Conservation (phyloP, 2,797 vertebrate genomes). For the Sebastes hubbsi region DNA sequence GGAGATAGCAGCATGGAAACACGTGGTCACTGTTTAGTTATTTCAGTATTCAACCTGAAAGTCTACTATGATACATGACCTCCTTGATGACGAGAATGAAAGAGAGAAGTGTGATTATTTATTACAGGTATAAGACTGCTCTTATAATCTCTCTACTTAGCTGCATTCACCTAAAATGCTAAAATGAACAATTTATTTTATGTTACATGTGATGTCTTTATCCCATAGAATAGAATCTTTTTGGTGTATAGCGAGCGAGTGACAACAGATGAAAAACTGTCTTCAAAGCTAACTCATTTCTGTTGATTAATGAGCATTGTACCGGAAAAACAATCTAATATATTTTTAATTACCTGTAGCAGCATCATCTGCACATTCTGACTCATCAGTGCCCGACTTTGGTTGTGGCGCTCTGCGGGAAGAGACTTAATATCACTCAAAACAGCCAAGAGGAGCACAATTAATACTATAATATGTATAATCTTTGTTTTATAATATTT, state of each 20-base stretch:
- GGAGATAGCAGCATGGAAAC: slow-evolving; percentile 27
- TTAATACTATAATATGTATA: not conserved
- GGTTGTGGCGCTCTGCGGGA: slow-evolving; percentile 49
- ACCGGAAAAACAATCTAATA: not conserved
- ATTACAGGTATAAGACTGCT: not conserved
- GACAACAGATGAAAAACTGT: not conserved
- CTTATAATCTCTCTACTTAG: not conserved
- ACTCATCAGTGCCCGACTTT: slow-evolving; percentile 15
- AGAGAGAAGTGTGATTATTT: not conserved
- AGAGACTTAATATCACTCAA: not conserved
- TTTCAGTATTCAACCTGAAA: not conserved
- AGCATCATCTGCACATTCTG: slow-evolving; percentile 25
- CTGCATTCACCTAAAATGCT: not conserved
- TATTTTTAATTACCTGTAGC: slow-evolving; percentile 52
- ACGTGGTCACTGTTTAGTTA: not conserved
- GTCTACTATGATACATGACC: not conserved
- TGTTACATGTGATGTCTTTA: not conserved
- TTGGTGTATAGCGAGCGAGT: not conserved
- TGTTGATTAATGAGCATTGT: not conserved
- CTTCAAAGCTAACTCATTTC: not conserved
- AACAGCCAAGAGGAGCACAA: not conserved
- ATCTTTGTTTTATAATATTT: not conserved
- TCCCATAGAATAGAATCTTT: not conserved
- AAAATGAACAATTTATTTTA: not conserved
- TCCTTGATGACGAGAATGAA: not conserved